Evolutionary conservation across 2,888 invertebrate species (phyloP), one percentile per base, ranked within the genome.

Genomic region (Drosophila lutescens): DNA sequence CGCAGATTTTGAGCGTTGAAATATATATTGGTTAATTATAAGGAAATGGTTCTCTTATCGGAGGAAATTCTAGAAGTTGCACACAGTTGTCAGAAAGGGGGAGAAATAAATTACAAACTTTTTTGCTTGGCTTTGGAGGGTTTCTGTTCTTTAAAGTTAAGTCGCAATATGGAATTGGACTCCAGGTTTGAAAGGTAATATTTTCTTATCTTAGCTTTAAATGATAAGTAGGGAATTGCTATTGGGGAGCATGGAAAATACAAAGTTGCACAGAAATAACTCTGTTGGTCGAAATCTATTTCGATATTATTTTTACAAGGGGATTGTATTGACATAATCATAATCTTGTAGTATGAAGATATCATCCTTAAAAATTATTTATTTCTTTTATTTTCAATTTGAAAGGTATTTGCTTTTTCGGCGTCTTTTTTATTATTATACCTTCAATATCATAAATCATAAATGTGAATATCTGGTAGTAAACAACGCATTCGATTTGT

Each of bases 1-100:
- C 87, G 82, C 77, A 66, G 55, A 68, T 66, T 55, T 40, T 38
- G 17, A 32, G 17, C 38, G 38, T 55, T 73, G 41, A 55, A 67
- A 46, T 53, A 66, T 55, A 54, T 66, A 67, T 34, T 46, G 38
- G 46, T 13, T 68, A 67, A 55, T 66, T 67, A 55, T 15, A 34
- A 34, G 66, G 20, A 47, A 67, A 38, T 15, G 55, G 13, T 34
- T 43, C 20, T 26, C 67, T 65, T 66, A 66, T 66, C 65, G 20
- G n/a, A 38, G 46, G 10, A 15, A 62, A 62, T 23, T 46, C 23
- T 17, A 47, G 40, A 23, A 62, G 23, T 47, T 40, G 62, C 62
- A 62, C 38, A 62, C 38, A 46, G 7, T 15, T 30, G 34, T 20
- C 51, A 30, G n/a, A 20, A 62, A 62, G 15, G 43, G 17, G 49